phyloP scores from a whole-genome alignment of 2,797 vertebrate species.

The Monodelphis domestica region DNA sequence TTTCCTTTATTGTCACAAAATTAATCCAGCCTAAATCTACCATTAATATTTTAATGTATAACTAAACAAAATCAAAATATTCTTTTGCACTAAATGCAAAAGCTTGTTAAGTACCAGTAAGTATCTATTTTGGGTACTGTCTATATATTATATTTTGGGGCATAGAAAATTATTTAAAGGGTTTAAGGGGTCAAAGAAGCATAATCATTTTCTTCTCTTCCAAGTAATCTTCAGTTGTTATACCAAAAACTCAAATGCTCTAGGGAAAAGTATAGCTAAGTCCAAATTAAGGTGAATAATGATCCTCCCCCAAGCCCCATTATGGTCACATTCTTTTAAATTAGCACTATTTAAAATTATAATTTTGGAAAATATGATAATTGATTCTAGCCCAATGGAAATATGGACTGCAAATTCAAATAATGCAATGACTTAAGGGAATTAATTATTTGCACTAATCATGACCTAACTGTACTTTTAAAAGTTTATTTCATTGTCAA shows the following conservation, averaged over 20 bases:
- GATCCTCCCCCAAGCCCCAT: not conserved
- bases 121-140: not conserved
- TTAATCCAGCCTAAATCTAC: not conserved
- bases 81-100: not conserved
- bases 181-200: not conserved
- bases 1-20: not conserved
- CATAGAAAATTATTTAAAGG: not conserved
- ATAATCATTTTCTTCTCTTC: not conserved
- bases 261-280: not conserved
- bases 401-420: not conserved
- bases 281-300: not conserved
- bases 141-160: not conserved
- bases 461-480: not conserved
- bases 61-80: not conserved
- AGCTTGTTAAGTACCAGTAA: not conserved
- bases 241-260: not conserved
- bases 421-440: not conserved
- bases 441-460: not conserved
- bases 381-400: not conserved
- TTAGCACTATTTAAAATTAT: not conserved
- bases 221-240: not conserved
- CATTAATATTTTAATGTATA: not conserved
- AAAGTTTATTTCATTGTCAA: not conserved
- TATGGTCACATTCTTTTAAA: not conserved
- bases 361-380: not conserved